Conservation (phyloP, 2,797 vertebrate species). For the Sebastes reedi region DNA sequence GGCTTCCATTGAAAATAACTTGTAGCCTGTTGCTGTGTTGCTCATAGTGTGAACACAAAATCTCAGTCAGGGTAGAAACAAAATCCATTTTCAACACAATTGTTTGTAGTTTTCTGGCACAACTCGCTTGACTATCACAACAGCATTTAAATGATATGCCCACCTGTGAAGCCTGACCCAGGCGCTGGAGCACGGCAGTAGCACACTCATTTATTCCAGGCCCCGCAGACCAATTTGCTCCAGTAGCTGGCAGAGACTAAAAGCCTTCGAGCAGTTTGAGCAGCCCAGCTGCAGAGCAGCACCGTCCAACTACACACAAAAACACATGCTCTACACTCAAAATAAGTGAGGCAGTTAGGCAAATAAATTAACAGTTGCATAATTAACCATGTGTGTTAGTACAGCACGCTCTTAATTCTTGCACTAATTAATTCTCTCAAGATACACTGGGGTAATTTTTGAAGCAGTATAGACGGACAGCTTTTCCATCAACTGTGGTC, state of each 20-base stretch:
- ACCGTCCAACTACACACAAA: background rate
- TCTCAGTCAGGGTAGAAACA: background rate
- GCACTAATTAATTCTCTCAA: slow-evolving; percentile 6
- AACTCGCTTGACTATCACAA: background rate
- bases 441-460: background rate
- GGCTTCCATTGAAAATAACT: too few relatives aligned
- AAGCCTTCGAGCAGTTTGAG: slow-evolving; percentile 25
- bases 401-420: slow-evolving; percentile 7
- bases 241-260: slow-evolving; percentile 14
- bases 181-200: background rate
- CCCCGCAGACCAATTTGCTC: slow-evolving; percentile 19
- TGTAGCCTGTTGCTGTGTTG: too few relatives aligned
- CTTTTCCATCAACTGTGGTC: background rate
- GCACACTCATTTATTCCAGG: slow-evolving; percentile 23
- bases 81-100: background rate
- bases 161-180: background rate
- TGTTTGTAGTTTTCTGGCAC: background rate
- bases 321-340: background rate
- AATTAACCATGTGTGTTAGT: slow-evolving; percentile 13
- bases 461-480: background rate
- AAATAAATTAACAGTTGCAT: slow-evolving; percentile 14
- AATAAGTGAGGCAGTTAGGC: background rate
- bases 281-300: slow-evolving; percentile 21
- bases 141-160: background rate
- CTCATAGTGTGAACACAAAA: too few relatives aligned